phyloP scores from a whole-genome alignment of 2,113 vertebrate species.

The Pristiophorus japonicus region DNA sequence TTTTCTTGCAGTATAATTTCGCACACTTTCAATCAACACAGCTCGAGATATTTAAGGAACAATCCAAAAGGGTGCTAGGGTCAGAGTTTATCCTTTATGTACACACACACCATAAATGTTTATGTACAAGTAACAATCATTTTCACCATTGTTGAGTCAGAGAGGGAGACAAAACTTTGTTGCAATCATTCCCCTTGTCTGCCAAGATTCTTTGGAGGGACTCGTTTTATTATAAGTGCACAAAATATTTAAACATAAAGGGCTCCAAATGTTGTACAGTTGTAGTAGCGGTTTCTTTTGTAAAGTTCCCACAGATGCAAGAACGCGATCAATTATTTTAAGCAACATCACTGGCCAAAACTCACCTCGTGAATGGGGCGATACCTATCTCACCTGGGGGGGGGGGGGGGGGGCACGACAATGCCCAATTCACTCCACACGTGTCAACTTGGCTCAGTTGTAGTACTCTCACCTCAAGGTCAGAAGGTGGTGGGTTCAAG shows the following conservation, averaged over 20 bases:
- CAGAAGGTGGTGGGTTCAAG: neutral
- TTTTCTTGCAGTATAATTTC: neutral
- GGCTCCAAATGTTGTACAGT: neutral
- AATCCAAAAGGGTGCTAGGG: neutral
- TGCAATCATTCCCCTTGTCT: neutral
- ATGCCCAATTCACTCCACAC: neutral
- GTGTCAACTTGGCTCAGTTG: neutral
- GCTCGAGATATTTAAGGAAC: neutral
- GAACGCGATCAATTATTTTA: neutral
- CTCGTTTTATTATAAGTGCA: neutral
- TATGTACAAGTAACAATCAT: neutral
- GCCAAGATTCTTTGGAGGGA: neutral
- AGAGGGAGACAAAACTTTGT: neutral
- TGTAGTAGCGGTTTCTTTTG: neutral
- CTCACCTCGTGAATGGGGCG: neutral
- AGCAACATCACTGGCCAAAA: neutral
- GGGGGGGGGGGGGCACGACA: neutral
- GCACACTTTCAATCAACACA: neutral
- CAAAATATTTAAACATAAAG: neutral
- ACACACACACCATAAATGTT: neutral
- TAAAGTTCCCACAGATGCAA: neutral
- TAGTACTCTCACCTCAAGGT: neutral
- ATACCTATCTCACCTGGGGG: neutral
- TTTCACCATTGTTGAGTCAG: neutral
- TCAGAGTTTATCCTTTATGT: neutral